Percentiles rank a stretch among this genome's conserved stretches.
Conservation (phyloP, 2,113 vertebrate genomes). For the Actenoides lindsayi region DNA sequence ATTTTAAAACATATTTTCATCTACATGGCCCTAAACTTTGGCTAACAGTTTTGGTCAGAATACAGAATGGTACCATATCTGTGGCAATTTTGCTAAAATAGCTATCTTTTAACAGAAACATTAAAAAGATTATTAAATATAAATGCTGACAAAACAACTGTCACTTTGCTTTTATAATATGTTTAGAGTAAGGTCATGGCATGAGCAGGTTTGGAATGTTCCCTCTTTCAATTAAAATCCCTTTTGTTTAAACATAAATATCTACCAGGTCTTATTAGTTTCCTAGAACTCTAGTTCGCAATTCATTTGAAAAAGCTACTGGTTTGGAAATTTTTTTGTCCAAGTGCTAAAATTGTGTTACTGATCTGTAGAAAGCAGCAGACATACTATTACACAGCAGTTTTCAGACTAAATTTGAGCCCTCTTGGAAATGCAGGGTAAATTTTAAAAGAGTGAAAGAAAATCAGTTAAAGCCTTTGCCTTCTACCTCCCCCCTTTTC, state of each 20-base stretch:
- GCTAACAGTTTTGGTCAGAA: background rate
- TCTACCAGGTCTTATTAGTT: background rate
- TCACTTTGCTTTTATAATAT: background rate
- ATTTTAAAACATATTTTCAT: background rate
- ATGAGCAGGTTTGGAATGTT: background rate
- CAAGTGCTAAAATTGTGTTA: background rate
- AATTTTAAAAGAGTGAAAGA: background rate
- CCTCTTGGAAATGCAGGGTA: background rate
- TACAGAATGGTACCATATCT: background rate
- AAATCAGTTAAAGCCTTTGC: background rate
- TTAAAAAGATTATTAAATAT: background rate
- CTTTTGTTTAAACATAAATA: background rate
- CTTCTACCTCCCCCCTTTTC: background rate
- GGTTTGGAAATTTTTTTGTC: background rate
- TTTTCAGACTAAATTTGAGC: background rate
- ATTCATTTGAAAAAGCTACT: background rate
- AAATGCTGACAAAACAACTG: background rate
- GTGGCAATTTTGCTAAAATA: background rate
- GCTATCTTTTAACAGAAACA: background rate
- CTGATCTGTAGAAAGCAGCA: background rate
- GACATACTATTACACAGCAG: accelerated
- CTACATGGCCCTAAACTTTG: background rate
- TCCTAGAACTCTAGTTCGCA: background rate
- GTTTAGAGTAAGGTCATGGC: background rate
- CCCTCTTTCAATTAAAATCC: background rate